Evolutionary conservation across 2,113 vertebrate species (phyloP).

Genomic region (Dermatemys mawii): DNA sequence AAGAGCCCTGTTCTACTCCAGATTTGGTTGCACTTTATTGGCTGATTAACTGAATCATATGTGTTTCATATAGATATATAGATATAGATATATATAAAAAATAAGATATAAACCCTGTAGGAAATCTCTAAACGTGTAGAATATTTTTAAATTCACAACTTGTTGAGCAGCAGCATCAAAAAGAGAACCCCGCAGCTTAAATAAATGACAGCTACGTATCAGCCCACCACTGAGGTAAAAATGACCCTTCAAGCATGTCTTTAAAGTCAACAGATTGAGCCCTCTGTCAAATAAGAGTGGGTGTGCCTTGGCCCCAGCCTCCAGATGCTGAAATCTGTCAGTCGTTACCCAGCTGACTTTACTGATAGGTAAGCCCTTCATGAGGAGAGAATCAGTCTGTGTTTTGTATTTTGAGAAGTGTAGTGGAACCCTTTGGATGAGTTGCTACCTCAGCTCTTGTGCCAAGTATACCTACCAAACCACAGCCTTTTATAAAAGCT

Average conservation of each 20-base stretch:
- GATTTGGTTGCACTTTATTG: neutral
- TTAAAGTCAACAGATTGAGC: neutral
- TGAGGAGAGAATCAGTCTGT: neutral
- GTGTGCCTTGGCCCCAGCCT: constrained; percentile 1
- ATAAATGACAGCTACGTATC: neutral
- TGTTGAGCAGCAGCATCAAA: neutral
- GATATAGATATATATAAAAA: neutral
- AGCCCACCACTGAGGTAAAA: neutral
- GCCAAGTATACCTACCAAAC: constrained; percentile 20
- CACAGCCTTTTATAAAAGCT: neutral
- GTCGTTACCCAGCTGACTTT: neutral
- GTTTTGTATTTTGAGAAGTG: constrained; percentile 62
- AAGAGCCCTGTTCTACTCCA: neutral
- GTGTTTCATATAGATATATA: neutral
- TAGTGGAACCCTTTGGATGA: constrained; percentile 23
- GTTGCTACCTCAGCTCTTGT: constrained; percentile 59
- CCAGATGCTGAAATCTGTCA: constrained; percentile 14
- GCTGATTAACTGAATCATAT: neutral
- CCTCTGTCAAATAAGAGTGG: neutral
- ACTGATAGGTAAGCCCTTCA: neutral
- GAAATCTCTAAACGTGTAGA: neutral
- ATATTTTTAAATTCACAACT: neutral
- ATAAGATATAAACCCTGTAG: neutral
- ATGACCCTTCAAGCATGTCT: neutral
- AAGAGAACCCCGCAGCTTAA: neutral